phyloP scores from a whole-genome alignment of 2,797 vertebrate genomes.

The Peromyscus melanophrys region DNA sequence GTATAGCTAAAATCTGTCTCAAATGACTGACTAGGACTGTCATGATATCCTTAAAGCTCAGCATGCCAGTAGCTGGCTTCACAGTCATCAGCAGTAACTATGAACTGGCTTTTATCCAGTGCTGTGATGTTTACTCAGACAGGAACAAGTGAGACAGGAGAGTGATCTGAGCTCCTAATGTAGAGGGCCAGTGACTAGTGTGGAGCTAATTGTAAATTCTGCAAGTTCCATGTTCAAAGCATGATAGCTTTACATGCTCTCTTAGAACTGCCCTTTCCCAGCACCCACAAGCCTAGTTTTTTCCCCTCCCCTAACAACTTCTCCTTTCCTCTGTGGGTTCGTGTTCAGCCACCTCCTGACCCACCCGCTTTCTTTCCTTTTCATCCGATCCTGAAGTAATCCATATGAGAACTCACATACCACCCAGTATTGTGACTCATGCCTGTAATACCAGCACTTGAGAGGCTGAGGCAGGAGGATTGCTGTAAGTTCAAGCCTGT shows the following conservation, averaged over 20 bases:
- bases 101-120: background rate
- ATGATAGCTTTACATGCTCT: background rate
- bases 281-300: background rate
- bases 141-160: background rate
- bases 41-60: background rate
- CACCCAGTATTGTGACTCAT: background rate
- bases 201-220: background rate
- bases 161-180: background rate
- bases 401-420: background rate
- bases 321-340: background rate
- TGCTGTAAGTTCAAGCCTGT: background rate
- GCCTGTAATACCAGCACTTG: background rate
- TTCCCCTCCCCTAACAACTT: background rate
- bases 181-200: background rate
- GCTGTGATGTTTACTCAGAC: background rate
- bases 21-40: background rate
- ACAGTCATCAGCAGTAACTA: background rate
- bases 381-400: constrained; percentile 23
- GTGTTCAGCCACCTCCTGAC: background rate
- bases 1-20: background rate
- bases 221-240: background rate
- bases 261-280: background rate
- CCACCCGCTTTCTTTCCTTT: background rate
- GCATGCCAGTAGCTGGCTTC: background rate
- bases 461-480: background rate